These are phyloP conservation scores for Catalaphyllia jardinei DNA, from an alignment of 64 coral and sea anemone species.

Conservation along the genomic window DNA sequence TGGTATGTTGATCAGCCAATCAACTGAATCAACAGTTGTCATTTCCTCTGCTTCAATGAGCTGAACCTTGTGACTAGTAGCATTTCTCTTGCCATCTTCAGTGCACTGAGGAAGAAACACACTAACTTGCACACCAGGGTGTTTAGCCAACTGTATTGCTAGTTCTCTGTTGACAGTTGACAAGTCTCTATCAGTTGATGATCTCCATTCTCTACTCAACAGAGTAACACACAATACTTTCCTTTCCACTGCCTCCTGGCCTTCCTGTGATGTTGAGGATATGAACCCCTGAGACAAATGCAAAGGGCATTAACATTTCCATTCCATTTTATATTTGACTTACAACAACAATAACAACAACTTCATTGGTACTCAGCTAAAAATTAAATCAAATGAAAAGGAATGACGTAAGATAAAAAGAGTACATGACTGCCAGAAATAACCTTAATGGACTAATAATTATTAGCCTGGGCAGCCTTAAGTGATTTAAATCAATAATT, in stretches of 20 bases:
- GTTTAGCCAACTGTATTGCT: constrained; percentile 3
- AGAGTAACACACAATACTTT: not conserved
- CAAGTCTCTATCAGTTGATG: constrained; percentile 3
- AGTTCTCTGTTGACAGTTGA: constrained; percentile 11
- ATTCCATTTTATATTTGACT: no score
- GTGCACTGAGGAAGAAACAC: constrained; percentile 2
- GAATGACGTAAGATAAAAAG: no score
- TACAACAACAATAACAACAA: no score
- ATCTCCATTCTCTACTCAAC: constrained; percentile 22
- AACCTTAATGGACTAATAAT: no score
- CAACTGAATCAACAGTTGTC: not conserved
- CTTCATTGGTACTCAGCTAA: no score
- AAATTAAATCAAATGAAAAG: no score
- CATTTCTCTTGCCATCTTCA: not conserved
- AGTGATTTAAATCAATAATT: no score
- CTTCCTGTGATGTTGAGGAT: not conserved
- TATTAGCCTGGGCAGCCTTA: no score
- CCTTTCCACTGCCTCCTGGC: not conserved
- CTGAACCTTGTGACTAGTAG: not conserved
- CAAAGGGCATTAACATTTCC: not conserved
- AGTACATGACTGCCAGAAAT: no score
- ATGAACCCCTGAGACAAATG: not conserved
- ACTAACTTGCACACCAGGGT: not conserved
- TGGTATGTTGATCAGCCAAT: not conserved
- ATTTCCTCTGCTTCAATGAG: not conserved